Base-by-base conservation (phyloP, 2,113 vertebrate genomes). In the Cinclus mexicanus region DNA sequence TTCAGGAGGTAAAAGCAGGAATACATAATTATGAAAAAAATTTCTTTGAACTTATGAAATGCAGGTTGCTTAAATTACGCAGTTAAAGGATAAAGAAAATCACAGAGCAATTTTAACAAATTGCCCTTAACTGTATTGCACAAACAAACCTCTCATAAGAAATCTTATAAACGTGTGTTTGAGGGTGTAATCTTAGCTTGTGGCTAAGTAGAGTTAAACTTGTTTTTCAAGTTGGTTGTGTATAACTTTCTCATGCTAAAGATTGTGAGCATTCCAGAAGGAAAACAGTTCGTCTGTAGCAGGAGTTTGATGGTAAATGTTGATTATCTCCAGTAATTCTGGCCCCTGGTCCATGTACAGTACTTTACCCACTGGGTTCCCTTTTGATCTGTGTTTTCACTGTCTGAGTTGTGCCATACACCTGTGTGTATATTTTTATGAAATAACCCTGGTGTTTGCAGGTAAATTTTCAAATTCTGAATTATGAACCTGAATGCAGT, bases 171-270 rank as follows among this genome's bases (percentile, higher is more conserved):
- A 98, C 97, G 97, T 97, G 97, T 98, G 97, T 98, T 97, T 91
- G 96, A 97, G 97, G 95, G 97, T 97, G 98, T 97, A 97, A 97
- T 97, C 97, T 96, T 97, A 98, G 92, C 98, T 97, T 93, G 95
- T 95, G 95, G 97, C 93, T 75, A 92, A 95, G 96, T 90, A 91
- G 93, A 94, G 97, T 95, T 97, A 89, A 95, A 98, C 98, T 97
- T 94, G 98, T 98, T 98, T 98, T 98, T 98, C 98, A 97, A 94
- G 98, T 98, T 95, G 77, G 95, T 97, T 98, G 93, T 98, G 98
- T 97, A 97, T 98, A 96, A 97, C 95, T 97, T 96, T 97, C 97
- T 97, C 97, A 98, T 98, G 97, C 96, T 97, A 44, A 65, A 97
- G 96, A 98, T 97, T 96, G 94, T 96, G 87, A 98, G 97, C 96